Evolutionary conservation across 2,113 vertebrate species (phyloP), one percentile per base, ranked within the genome.

Genomic region (Zapus hudsonius): DNA sequence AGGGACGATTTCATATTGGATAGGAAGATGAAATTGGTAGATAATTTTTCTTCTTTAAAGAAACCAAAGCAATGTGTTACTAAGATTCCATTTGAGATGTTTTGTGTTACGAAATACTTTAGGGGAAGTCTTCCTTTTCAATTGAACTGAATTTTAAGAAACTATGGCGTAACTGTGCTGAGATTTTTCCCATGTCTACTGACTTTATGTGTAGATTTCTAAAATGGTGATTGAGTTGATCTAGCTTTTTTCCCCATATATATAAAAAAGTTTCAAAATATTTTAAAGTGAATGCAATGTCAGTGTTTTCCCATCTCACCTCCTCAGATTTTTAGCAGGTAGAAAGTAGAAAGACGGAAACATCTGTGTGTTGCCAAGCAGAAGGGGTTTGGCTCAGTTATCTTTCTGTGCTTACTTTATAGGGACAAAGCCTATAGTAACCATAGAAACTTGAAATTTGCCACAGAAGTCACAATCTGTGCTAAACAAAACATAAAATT

Each of bases 31-130:
- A 64, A 93, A 94, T 88, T 55, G 66, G 23, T 75, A 52, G 27
- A 8, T 70, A 72, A 61, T 47, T 66, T 7, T 44, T 9, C 6
- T 29, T 79, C 84, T 91, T 81, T 40, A 76, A 76, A 75, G 63
- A 94, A 95, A 74, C 33, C 66, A 88, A 88, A 84, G 23, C 59
- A n/a, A 66, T 72, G 23, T 69, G 57, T 47, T 83, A 38, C 52
- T 42, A 90, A 55, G 87, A 82, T 13, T 89, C n/a, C 55, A 25
- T n/a, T 89, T 47, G 73, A 92, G 40, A 5, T n/a, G 42, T 92
- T 92, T 91, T 70, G 31, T 87, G 87, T 78, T 79, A 59, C 83
- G 63, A 92, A 89, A 70, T 89, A 61, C 63, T 91, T 90, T 17
- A 13, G 27, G 80, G 84, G 73, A 90, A 82, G 42, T 29, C 31